These are phyloP conservation scores for Yoshiicerus persimilis DNA, from an alignment of 1,140 invertebrate species.

Conservation along the genomic window DNA sequence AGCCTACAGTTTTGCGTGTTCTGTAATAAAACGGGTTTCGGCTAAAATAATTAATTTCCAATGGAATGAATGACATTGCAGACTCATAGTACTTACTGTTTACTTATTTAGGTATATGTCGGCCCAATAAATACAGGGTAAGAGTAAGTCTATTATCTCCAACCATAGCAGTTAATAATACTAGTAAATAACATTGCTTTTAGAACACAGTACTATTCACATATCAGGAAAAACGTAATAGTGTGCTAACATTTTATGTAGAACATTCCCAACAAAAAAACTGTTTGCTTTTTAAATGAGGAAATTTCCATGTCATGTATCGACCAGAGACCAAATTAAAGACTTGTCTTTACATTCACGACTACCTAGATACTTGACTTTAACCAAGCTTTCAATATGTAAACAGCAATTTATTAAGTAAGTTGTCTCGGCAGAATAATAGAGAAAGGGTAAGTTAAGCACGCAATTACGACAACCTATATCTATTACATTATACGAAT, in stretches of 20 bases:
- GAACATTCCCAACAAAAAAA: neutral
- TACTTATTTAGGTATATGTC: neutral
- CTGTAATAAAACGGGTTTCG: neutral
- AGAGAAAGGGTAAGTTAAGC: neutral
- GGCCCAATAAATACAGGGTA: no score
- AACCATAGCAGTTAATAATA: neutral
- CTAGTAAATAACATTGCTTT: neutral
- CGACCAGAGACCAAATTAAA: conserved; percentile 1
- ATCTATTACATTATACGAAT: neutral
- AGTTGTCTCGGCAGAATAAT: neutral
- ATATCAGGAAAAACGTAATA: neutral
- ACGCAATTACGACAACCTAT: neutral
- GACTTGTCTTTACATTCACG: neutral
- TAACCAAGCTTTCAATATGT: neutral
- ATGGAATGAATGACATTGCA: neutral
- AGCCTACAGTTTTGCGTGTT: neutral
- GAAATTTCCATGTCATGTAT: conserved; percentile 14
- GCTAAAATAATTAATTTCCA: neutral
- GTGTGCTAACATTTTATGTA: neutral
- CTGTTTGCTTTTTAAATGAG: neutral
- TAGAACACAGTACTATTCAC: neutral
- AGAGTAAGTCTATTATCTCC: neutral
- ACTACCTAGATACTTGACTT: neutral
- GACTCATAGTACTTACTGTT: neutral
- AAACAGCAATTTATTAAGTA: neutral